Evolutionary conservation across 2,797 vertebrate species (phyloP).

Genomic region (Phalanger gymnotis): DNA sequence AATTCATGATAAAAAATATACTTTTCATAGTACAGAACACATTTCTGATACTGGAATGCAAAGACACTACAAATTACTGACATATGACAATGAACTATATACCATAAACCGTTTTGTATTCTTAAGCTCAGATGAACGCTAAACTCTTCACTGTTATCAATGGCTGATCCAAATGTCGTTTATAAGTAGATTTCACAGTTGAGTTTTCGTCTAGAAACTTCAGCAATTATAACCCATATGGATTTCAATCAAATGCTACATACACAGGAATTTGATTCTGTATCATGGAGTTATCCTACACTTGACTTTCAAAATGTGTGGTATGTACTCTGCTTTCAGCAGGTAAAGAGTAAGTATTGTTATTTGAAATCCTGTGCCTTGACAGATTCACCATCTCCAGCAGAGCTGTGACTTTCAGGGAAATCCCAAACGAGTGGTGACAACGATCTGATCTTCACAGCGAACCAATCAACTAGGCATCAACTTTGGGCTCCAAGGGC

Average conservation of each 20-base stretch:
- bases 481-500: conserved; percentile 52
- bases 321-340: conserved; percentile 31
- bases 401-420: conserved; percentile 26
- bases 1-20: neutral
- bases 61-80: neutral
- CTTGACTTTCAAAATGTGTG: conserved; percentile 16
- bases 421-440: conserved; percentile 59
- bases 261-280: neutral
- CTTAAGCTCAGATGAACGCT: neutral
- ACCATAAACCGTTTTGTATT: conserved; percentile 8
- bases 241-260: conserved; percentile 40
- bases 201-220: conserved; percentile 38
- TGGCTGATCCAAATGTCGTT: neutral
- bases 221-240: conserved; percentile 3
- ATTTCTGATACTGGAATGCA: neutral
- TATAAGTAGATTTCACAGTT: neutral
- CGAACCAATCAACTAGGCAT: conserved; percentile 2
- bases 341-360: conserved; percentile 21
- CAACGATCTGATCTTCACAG: conserved; percentile 16
- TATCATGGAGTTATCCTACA: conserved; percentile 12
- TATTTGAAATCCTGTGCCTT: conserved; percentile 38
- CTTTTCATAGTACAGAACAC: conserved; percentile 29
- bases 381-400: neutral
- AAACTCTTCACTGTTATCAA: neutral
- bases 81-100: neutral